Percentiles rank a stretch among this genome's conserved stretches.
Conservation (phyloP, 2,888 invertebrate species). For the Diploptera punctata region DNA sequence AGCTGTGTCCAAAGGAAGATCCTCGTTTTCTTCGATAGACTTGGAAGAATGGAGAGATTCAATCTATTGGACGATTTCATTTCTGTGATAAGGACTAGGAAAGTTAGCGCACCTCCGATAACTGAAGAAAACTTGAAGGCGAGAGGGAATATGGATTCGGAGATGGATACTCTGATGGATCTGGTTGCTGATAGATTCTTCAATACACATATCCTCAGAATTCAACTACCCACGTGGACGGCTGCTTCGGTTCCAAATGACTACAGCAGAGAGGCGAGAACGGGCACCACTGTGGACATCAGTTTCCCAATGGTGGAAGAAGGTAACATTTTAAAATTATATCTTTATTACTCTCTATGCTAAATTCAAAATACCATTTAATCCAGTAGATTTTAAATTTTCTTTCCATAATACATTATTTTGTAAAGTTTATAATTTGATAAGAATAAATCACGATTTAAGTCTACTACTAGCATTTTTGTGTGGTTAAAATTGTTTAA, state of each 20-base stretch:
- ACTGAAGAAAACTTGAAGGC: constrained; percentile 42
- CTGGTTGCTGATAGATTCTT: constrained; percentile 64
- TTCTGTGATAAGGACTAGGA: constrained; percentile 47
- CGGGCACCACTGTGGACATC: constrained; percentile 46
- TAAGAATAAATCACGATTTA: no score
- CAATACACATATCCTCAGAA: constrained; percentile 60
- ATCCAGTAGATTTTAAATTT: no score
- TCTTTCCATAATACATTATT: no score
- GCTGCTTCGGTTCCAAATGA: constrained; percentile 33
- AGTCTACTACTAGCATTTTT: no score
- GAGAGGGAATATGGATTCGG: constrained; percentile 45
- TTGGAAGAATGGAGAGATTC: constrained; percentile 62
- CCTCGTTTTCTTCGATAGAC: constrained; percentile 61
- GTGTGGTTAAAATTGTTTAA: no score
- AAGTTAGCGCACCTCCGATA: constrained; percentile 37
- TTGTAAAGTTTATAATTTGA: no score
- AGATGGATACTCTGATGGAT: constrained; percentile 57
- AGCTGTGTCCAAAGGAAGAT: constrained; percentile 65
- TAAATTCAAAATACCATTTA: no score
- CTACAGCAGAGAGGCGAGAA: constrained; percentile 40
- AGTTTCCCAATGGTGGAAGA: constrained; percentile 47
- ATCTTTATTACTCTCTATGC: no score
- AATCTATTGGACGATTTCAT: constrained; percentile 63
- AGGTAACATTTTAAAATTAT: no score
- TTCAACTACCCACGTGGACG: constrained; percentile 47